Percentiles rank a stretch among this genome's conserved stretches.
Evolutionary conservation across 1,140 invertebrate genomes (phyloP).

Genomic region (Brachionus koreanus): DNA sequence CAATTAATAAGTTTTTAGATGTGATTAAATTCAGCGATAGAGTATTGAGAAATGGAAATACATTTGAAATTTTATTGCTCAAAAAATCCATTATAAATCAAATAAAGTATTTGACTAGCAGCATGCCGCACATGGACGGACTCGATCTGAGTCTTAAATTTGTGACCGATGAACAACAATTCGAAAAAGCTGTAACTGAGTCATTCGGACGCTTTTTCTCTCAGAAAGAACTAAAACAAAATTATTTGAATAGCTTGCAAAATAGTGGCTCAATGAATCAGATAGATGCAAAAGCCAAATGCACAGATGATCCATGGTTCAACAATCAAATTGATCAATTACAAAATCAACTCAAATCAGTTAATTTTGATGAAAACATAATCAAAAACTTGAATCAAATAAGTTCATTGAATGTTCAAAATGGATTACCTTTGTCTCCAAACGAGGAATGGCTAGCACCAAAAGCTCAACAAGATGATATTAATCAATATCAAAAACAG

Average conservation of each 20-base stretch:
- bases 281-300: neutral
- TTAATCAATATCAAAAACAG: neutral
- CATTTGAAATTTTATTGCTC: constrained; percentile 73
- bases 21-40: constrained; percentile 75
- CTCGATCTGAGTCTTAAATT: constrained; percentile 74
- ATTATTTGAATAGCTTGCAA: constrained; percentile 10
- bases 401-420: neutral
- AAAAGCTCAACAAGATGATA: neutral
- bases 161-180: constrained; percentile 72
- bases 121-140: constrained; percentile 70
- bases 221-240: constrained; percentile 35
- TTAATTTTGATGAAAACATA: neutral
- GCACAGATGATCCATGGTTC: neutral
- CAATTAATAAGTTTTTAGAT: constrained; percentile 74
- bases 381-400: constrained; percentile 11
- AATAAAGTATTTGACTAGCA: constrained; percentile 71
- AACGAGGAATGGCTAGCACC: neutral
- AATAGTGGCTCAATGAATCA: neutral
- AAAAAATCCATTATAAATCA: constrained; percentile 72
- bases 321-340: neutral
- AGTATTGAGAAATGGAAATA: constrained; percentile 74
- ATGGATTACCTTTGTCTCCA: neutral
- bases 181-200: constrained; percentile 65
- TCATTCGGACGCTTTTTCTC: constrained; percentile 46
- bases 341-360: neutral